phyloP scores from a whole-genome alignment of 2,113 vertebrate genomes.

The Isurus oxyrinchus region DNA sequence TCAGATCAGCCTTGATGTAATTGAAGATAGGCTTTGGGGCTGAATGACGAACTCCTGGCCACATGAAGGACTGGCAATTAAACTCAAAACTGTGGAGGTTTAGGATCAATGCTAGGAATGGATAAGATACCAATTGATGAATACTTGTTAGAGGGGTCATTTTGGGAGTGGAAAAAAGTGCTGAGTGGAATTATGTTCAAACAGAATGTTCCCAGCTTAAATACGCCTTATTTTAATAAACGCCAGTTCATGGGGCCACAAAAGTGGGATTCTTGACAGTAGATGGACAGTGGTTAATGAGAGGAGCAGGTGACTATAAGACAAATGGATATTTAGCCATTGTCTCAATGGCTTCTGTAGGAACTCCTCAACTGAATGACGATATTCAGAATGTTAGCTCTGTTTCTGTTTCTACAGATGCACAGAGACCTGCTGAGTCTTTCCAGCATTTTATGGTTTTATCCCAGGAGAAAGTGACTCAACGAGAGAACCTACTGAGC shows the following conservation, averaged over 20 bases:
- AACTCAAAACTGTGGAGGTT: not conserved
- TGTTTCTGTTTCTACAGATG: too few relatives aligned
- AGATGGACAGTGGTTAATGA: not conserved
- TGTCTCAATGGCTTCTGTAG: not conserved
- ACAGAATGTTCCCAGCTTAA: not conserved
- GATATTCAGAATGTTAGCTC: too few relatives aligned
- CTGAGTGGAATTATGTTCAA: not conserved
- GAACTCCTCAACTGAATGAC: too few relatives aligned
- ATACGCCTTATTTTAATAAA: not conserved
- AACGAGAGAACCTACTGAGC: too few relatives aligned
- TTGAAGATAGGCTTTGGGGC: not conserved
- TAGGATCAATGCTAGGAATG: not conserved
- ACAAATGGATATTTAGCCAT: not conserved
- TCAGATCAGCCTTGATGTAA: not conserved
- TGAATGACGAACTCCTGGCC: not conserved
- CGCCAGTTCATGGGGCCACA: not conserved
- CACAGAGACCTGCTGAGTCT: too few relatives aligned
- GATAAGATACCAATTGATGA: not conserved
- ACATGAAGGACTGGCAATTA: not conserved
- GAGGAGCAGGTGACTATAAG: not conserved
- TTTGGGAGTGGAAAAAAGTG: not conserved
- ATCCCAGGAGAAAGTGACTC: too few relatives aligned
- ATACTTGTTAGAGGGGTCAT: not conserved
- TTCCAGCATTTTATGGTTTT: too few relatives aligned
- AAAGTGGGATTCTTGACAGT: not conserved